phyloP scores from a whole-genome alignment of 2,888 invertebrate genomes.

The Drosophila cognata region DNA sequence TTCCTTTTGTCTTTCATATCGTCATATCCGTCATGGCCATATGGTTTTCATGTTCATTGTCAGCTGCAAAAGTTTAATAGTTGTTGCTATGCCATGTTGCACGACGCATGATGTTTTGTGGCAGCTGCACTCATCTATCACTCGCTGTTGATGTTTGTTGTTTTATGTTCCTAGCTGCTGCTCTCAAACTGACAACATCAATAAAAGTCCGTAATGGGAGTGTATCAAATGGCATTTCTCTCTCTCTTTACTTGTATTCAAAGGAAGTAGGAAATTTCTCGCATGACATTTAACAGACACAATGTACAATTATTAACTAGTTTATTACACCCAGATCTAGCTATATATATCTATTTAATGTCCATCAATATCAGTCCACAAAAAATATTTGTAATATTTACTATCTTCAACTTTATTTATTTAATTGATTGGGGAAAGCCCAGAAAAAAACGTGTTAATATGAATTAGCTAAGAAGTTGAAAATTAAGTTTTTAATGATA shows the following conservation, averaged over 20 bases:
- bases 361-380: background rate
- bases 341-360: background rate
- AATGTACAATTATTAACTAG: constrained; percentile 6
- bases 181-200: constrained; percentile 55
- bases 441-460: background rate
- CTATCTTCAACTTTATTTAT: background rate
- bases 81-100: constrained; percentile 40
- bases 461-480: background rate
- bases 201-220: constrained; percentile 54
- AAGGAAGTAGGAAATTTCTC: constrained; percentile 15
- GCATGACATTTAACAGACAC: constrained; percentile 22
- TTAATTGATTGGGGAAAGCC: background rate
- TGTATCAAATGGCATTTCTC: constrained; percentile 48
- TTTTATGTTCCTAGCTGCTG: constrained; percentile 37
- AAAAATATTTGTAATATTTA: background rate
- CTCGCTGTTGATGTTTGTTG: constrained; percentile 7
- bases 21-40: constrained; percentile 41
- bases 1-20: constrained; percentile 26
- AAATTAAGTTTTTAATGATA: background rate
- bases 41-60: constrained; percentile 65
- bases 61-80: constrained; percentile 40
- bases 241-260: constrained; percentile 35
- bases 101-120: constrained; percentile 28
- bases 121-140: constrained; percentile 22
- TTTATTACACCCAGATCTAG: background rate